A percentile compares a stretch with the other conserved stretches of the same genome.
phyloP scores from a whole-genome alignment of 1,140 invertebrate species.

The Drosophila albomicans region DNA sequence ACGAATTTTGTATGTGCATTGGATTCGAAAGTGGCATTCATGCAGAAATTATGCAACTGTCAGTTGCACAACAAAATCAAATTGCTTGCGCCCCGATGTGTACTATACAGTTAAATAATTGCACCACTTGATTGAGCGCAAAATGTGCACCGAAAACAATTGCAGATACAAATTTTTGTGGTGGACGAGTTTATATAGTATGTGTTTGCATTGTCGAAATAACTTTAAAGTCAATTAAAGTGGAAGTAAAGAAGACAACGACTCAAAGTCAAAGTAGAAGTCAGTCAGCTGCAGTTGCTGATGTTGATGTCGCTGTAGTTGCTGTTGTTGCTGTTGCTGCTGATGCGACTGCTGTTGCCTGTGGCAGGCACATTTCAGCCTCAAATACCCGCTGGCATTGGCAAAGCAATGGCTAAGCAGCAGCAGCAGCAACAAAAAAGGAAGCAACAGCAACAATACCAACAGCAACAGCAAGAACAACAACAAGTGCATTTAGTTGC shows the following conservation, averaged over 20 bases:
- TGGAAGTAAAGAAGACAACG: neutral
- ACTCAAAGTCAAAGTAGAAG: conserved; percentile 53
- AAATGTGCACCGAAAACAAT: conserved; percentile 15
- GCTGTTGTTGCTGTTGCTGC: conserved; percentile 30
- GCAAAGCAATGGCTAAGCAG: conserved; percentile 74
- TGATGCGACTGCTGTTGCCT: conserved; percentile 48
- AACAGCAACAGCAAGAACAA: conserved; percentile 52
- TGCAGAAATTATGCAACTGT: conserved; percentile 77
- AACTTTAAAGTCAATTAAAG: conserved; percentile 34
- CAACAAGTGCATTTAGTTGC: conserved; percentile 81
- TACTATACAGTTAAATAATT: conserved; percentile 58
- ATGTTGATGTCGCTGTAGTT: conserved; percentile 10
- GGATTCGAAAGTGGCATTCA: conserved; percentile 63
- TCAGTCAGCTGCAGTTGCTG: conserved; percentile 42
- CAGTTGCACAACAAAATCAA: conserved; percentile 80
- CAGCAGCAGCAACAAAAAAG: conserved; percentile 39
- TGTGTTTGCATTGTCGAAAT: conserved; percentile 1
- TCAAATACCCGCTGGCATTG: conserved; percentile 66
- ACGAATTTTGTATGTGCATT: conserved; percentile 56
- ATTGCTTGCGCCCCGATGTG: conserved; percentile 50
- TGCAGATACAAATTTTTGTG: neutral
- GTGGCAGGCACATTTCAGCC: conserved; percentile 65
- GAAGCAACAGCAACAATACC: conserved; percentile 31
- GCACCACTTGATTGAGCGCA: conserved; percentile 37
- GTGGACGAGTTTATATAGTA: neutral